Evolutionary conservation across 2,888 invertebrate species (phyloP).

Genomic region (Agrochola lychnidis): DNA sequence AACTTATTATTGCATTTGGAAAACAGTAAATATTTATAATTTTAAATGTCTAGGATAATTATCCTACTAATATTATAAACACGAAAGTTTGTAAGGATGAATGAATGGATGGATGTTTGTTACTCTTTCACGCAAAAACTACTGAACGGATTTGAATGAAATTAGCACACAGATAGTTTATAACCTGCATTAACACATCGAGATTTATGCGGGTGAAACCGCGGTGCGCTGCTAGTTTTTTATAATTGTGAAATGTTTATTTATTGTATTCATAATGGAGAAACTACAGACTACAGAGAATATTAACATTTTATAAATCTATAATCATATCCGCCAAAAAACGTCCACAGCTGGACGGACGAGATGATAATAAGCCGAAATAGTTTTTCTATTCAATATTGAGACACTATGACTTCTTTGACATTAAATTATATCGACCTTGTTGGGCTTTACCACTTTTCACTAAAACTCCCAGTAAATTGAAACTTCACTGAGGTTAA

Average conservation of each 20-base stretch:
- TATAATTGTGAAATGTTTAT: neutral
- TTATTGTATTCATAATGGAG: neutral
- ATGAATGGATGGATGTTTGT: too few species aligned
- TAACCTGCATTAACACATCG: too few species aligned
- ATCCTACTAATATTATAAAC: too few species aligned
- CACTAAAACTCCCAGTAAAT: neutral
- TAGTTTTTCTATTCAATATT: neutral
- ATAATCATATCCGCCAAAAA: neutral
- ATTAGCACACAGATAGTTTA: too few species aligned
- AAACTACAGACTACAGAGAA: neutral
- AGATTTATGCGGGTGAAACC: too few species aligned
- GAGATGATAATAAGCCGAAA: conserved; percentile 5
- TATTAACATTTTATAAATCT: neutral
- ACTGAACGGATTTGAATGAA: too few species aligned
- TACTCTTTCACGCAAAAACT: too few species aligned
- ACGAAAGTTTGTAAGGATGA: too few species aligned
- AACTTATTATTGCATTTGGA: neutral
- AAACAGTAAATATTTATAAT: neutral
- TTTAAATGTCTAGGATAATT: neutral
- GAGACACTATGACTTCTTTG: neutral
- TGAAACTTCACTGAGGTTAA: neutral
- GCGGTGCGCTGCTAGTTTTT: neutral
- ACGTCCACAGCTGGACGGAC: neutral
- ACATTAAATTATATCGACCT: neutral
- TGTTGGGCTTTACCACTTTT: neutral